Base-by-base conservation (phyloP, 2,888 invertebrate genomes). In the Acronicta leporina region DNA sequence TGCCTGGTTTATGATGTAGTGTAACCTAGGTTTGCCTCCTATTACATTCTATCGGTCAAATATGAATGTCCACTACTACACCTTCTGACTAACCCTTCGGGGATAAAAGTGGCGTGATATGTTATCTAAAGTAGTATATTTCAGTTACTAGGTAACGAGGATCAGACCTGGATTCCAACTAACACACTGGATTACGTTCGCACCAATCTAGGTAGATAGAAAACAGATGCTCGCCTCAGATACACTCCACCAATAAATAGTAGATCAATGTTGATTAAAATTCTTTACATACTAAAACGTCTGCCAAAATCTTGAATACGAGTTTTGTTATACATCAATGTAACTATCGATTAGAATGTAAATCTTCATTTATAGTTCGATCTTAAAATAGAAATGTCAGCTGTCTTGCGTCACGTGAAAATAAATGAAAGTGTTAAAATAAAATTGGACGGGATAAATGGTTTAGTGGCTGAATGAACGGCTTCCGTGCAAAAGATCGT, bases 251-350 rank as follows among this genome's bases (percentile, higher is more conserved):
- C 46, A 44, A 57, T 48, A 43, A 51, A 66, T 20, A 55, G 20
- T 25, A 35, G 13, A 63, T 71, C 45, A 71, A 54, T 75, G 50
- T 35, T 40, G 35, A 73, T 71, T 71, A 54, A 64, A 71, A 71
- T 75, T 51, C 56, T 57, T 13, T 9, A 16, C 25, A 38, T 55
- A 41, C 35, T 20, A 20, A 54, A n/a, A 15, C 16, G 27, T 35
- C 38, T 59, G 66, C 66, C 70, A 69, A 65, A 44, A 66, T 44
- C 52, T 8, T 45, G 15, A 63, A 16, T 30, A 43, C 42, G 45
- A 60, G 35, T 9, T 20, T 15, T 35, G 20, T 25, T 46, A 42
- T 63, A 43, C 15, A 47, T 47, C 44, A 25, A 41, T 33, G 13
- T 41, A 9, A 45, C 62, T 15, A 45, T 51, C 11, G 44, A 40